Base-by-base conservation (phyloP, 2,888 invertebrate species). In the Meandrusa payeni region DNA sequence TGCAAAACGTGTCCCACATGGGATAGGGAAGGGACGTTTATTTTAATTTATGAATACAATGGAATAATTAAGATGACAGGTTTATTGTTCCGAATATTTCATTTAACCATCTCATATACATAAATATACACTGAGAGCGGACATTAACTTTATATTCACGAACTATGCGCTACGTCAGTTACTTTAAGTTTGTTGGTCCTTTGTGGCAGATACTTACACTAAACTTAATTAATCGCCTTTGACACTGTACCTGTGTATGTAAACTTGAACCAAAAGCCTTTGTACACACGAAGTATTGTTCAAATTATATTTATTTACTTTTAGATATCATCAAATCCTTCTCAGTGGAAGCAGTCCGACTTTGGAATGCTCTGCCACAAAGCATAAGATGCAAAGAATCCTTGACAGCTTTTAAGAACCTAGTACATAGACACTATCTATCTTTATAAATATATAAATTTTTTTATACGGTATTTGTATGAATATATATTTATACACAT, bases 211-310 rank as follows among this genome's bases (percentile, higher is more conserved):
- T 31, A 31, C 20, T 13, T 37, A 27, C 3, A 9, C 15, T 34
- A 13, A 34, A 34, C 34, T 24, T 36, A 34, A 22, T 36, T 37
- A 36, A 37, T 19, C 2, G 10, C 19, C 27, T 27, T 36, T 27
- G 27, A 37, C 4, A 19, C 11, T 17, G 34, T 11, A 10, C 26
- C 9, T 36, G 10, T 17, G 26, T 31, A 19, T 19, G 9, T 7
- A 5, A 7, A 19, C 7, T 9, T 29, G 10, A 31, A 31, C 31
- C 6, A 17, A 10, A 19, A 9, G 10, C 19, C 10, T 9, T 31
- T 27, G 5, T 27, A 27, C 27, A 27, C 27, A 11, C 13, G n/a
- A 13, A 27, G 12, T 4, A 12, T 27, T n/a, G n/a, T 13, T 12
- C 13, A 27, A 13, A 27, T 12, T 6, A 22, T 6, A 22, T 22